Base-by-base conservation (phyloP, 2,113 vertebrate species). In the Sinocyclocheilus anshuiensis region DNA sequence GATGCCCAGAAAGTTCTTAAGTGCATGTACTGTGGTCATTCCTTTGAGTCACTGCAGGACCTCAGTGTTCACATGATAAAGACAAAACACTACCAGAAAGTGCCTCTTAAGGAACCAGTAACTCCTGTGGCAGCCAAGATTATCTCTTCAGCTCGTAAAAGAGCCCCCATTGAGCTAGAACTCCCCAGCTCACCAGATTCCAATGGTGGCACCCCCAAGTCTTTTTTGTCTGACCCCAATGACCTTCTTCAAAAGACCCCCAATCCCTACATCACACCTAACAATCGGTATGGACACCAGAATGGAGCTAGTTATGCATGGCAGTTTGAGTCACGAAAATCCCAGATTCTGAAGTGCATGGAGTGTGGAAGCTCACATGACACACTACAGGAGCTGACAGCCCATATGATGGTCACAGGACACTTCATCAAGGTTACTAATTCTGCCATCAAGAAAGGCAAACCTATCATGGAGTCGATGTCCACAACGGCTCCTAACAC, bases 81-180 rank as follows among this genome's bases (percentile, higher is more conserved):
- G 96, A 99, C 98, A 0, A 99, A 99, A 98, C 98, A 99, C 96
- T 99, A 99, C 96, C 98, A 99, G 94, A 99, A 99, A 99, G 98
- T 99, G 97, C 98, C 98, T 98, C 98, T 99, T 92, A 99, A 99
- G 94, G 98, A 99, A 92, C 98, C 98, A 4, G 97, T 99, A 93
- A 98, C 97, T 12, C 97, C 98, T 1, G 96, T 99, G 81, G 94
- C 97, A 88, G 96, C 98, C 88, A 99, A 99, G 94, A 97, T 98
- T 83, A 95, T 99, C 80, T 97, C 97, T 33, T 96, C 97, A 4
- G 92, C 96, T 59, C 95, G 97, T 77, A 99, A 97, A 95, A 97
- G 97, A 94, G 93, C 94, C 1, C 96, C 97, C 0, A 94, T 97
- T 87, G 98, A 99, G 33, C 94, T 97, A 76, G 97, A 99, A 65